Evolutionary conservation across 2,113 vertebrate genomes (phyloP).

Genomic region (Anser cygnoides): DNA sequence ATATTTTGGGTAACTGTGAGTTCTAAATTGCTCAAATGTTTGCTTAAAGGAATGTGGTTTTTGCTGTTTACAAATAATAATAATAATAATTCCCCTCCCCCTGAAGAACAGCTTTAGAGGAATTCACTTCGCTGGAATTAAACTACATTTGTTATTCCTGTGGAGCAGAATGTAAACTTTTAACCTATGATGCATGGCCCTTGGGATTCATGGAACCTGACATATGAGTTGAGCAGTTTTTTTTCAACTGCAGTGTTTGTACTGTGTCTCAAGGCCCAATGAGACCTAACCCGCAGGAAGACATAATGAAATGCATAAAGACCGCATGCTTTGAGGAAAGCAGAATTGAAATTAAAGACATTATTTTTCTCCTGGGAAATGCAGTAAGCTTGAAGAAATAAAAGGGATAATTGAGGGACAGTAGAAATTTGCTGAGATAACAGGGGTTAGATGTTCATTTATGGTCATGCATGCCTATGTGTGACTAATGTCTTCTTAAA

Average conservation of each 20-base stretch:
- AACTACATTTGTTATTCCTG: neutral
- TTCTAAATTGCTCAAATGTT: neutral
- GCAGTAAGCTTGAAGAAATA: neutral
- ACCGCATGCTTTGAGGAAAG: neutral
- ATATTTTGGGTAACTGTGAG: neutral
- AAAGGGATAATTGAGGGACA: neutral
- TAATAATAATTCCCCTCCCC: neutral
- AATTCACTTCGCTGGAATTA: neutral
- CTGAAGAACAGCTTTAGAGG: neutral
- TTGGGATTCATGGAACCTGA: neutral
- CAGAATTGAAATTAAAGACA: neutral
- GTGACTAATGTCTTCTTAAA: neutral
- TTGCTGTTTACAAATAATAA: neutral
- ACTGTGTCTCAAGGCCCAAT: neutral
- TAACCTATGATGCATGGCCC: neutral
- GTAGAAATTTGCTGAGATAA: neutral
- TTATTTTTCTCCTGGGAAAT: neutral
- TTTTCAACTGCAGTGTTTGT: neutral
- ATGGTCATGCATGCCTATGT: neutral
- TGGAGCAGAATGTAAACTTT: neutral
- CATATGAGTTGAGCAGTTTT: neutral
- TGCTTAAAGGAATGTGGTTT: neutral
- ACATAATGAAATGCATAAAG: neutral
- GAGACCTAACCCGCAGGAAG: neutral
- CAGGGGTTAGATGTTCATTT: neutral